These are phyloP conservation scores for Lucinisca nassula DNA, from an alignment of 2,888 invertebrate genomes.

Conservation along the genomic window DNA sequence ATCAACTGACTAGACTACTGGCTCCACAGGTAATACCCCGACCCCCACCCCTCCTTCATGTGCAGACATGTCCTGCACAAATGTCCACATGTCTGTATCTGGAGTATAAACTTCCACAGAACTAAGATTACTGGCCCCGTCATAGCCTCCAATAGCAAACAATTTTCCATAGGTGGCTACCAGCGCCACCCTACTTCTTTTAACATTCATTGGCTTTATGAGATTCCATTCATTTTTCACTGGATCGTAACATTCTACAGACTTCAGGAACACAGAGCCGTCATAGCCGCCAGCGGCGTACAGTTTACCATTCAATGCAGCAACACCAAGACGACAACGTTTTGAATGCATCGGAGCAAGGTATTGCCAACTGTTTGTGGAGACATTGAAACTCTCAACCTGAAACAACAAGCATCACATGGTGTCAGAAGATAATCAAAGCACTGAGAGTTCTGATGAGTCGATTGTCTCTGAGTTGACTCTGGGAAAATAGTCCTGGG, in stretches of 20 bases:
- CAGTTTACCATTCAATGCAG: constrained; percentile 93
- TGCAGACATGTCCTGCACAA: constrained; percentile 93
- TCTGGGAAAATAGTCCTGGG: too few relatives aligned
- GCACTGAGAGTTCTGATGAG: too few relatives aligned
- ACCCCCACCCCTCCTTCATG: constrained; percentile 97
- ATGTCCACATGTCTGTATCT: constrained; percentile 91
- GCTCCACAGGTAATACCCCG: constrained; percentile 92
- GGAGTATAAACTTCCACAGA: constrained; percentile 96
- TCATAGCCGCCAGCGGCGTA: constrained; percentile 93
- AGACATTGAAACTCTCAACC: constrained; percentile 94
- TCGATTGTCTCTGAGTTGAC: too few relatives aligned
- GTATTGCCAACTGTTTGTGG: constrained; percentile 92
- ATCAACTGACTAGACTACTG: constrained; percentile 48
- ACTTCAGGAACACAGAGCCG: constrained; percentile 94
- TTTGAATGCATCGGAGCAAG: constrained; percentile 94
- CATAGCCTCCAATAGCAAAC: constrained; percentile 91
- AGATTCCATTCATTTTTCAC: constrained; percentile 93
- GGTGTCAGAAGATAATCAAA: too few relatives aligned
- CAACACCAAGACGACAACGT: constrained; percentile 94
- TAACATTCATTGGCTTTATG: constrained; percentile 94
- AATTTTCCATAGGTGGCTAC: constrained; percentile 95
- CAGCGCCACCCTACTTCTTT: constrained; percentile 94
- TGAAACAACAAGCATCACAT: too few relatives aligned
- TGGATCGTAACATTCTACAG: constrained; percentile 95
- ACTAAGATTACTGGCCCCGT: constrained; percentile 94